Base-by-base conservation (phyloP, 2,888 invertebrate species). In the Eledone cirrhosa region DNA sequence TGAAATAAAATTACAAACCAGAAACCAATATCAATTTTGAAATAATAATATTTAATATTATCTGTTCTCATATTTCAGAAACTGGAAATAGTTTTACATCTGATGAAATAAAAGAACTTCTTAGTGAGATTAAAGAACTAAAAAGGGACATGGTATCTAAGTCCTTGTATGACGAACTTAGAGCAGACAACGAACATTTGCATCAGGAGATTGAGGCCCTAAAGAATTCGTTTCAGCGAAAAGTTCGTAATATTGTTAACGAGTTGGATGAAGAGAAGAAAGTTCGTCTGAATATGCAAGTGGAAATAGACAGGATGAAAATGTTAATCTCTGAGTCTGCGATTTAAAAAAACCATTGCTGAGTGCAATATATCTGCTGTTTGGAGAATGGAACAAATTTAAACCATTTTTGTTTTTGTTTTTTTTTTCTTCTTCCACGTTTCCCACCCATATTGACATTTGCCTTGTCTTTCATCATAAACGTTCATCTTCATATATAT, bases 161-260 rank as follows among this genome's bases (percentile, higher is more conserved):
- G 93, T 94, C 93, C 83, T 95, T 95, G 88, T 92, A 95, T 83
- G 95, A 95, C 88, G 92, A 94, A 83, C 95, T 94, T 87, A 95
- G 95, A 81, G 85, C 87, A 7, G 88, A 90, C 82, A 85, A 89
- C 69, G 86, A 86, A 72, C 85, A 84, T 77, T 83, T 90, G 74
- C 86, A 86, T 79, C 80, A 84, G 77, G 87, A 87, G 47, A 77
- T 89, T 69, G 88, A 88, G n/a, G 81, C 80, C 19, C 79, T 88
- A 41, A 85, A 84, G 81, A 82, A 82, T 16, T 80, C 80, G 22
- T 84, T 85, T 79, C 83, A 85, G 16, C 85, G 87, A 79, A 85
- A 87, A 79, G 83, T 90, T 48, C 81, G 85, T 63, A 88, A 89
- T 48, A 82, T 90, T 48, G 87, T 89, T 85, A 83, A 82, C 69